Evolutionary conservation across 2,113 vertebrate genomes (phyloP), one percentile per base, ranked within the genome.

Genomic region (Coreoperca whiteheadi): DNA sequence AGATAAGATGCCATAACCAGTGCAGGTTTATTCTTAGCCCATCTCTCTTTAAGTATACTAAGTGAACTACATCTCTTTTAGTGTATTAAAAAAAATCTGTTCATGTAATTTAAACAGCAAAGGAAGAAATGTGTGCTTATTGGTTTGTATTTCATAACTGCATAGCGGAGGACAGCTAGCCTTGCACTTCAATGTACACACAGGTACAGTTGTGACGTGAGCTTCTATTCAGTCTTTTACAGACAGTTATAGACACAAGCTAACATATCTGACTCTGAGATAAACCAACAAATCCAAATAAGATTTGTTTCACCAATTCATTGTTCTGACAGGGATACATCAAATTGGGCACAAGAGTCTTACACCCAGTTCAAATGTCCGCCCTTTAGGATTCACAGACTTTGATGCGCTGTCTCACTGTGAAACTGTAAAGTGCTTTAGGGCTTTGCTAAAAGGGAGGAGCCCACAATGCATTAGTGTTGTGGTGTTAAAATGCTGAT

Each of bases 1-100:
- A 84, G 88, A 91, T 91, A 88, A 88, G 59, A 59, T 51, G 30
- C 23, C 65, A 51, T 39, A n/a, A 65, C 37, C 65, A 79, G 57
- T n/a, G 67, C 15, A 30, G 63, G 53, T 78, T 85, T 87, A 88
- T 88, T 88, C 56, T 85, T 81, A 81, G 69, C 50, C 68, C 23
- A 16, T 32, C 23, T 70, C 59, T 77, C 68, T 66, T 65, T 28
- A 48, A 23, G 32, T 30, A 32, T 54, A 74, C 41, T 28, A n/a
- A 77, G 39, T 59, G 10, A 18, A n/a, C 32, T 50, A 51, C 72
- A 71, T 57, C 43, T 46, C 14, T 25, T 64, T 51, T 15, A 46
- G 46, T 53, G 25, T 34, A 6, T 10, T 73, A 56, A 61, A 18
- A 28, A 16, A 65, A 25, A n/a, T n/a, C 4, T 4, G 32, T 3